These are phyloP conservation scores for Papilio glaucus DNA, from an alignment of 1,140 invertebrate species.

Conservation along the genomic window DNA sequence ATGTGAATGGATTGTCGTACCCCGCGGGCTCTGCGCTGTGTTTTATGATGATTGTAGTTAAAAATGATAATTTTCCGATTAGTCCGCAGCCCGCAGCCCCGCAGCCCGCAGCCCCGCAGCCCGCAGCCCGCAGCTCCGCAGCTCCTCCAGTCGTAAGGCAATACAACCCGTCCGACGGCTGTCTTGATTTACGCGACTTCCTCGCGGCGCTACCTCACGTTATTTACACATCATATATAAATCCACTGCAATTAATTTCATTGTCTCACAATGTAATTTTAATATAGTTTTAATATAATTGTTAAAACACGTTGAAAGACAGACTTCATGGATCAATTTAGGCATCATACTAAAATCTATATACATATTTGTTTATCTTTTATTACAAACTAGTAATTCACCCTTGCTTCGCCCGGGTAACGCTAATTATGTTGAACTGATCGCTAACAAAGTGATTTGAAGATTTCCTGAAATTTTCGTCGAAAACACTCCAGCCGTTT, in stretches of 20 bases:
- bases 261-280: background rate
- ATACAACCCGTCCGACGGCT: conserved; percentile 24
- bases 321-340: too few species aligned
- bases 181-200: conserved; percentile 28
- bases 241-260: background rate
- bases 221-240: background rate
- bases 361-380: too few species aligned
- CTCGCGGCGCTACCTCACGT: background rate
- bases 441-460: too few species aligned
- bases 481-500: too few species aligned
- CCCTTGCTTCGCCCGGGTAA: too few species aligned
- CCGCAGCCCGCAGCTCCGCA: background rate
- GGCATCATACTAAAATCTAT: too few species aligned
- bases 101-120: background rate
- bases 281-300: too few species aligned
- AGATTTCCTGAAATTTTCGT: too few species aligned
- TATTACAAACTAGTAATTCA: too few species aligned
- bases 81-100: background rate
- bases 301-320: too few species aligned
- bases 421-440: too few species aligned
- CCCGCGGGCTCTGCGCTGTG: background rate
- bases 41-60: conserved; percentile 31
- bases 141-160: background rate
- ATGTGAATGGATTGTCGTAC: background rate
- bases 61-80: conserved; percentile 28